phyloP scores from a whole-genome alignment of 2,797 vertebrate genomes.

The Eupleurogrammus muticus region DNA sequence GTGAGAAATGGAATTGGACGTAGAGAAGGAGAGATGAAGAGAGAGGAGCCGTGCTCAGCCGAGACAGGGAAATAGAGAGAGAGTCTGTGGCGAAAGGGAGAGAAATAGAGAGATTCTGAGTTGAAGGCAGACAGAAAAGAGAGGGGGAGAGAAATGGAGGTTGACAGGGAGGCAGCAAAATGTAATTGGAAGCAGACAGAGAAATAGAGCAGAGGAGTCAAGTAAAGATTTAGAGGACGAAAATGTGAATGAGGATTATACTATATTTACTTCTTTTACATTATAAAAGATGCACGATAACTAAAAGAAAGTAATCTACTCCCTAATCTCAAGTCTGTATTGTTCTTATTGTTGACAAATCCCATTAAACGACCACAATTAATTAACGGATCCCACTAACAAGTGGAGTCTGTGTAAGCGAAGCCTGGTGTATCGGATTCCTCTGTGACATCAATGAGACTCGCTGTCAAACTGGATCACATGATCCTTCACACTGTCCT shows the following conservation, averaged over 20 bases:
- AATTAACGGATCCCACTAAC: neutral
- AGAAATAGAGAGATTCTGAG: constrained; percentile 55
- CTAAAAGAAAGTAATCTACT: neutral
- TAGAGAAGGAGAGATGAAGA: constrained; percentile 47
- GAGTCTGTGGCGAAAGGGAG: constrained; percentile 5
- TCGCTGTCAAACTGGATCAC: too few species aligned
- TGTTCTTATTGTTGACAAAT: neutral
- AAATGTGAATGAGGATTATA: constrained; percentile 39
- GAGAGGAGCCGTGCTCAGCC: constrained; percentile 30
- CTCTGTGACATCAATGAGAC: neutral
- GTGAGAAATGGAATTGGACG: constrained; percentile 54
- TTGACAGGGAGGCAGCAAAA: constrained; percentile 62
- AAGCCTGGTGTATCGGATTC: neutral
- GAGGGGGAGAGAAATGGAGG: constrained; percentile 52
- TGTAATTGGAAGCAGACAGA: constrained; percentile 62
- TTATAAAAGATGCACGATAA: constrained; percentile 14
- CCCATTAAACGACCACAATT: neutral
- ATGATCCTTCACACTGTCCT: neutral
- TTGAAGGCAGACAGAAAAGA: constrained; percentile 47
- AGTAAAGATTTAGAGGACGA: constrained; percentile 18
- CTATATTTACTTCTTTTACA: constrained; percentile 30
- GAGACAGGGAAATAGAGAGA: constrained; percentile 30
- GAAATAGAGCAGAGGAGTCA: constrained; percentile 42
- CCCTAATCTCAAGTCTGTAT: neutral
- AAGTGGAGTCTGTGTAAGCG: neutral